Percentiles rank a stretch among this genome's conserved stretches.
phyloP scores from a whole-genome alignment of 2,888 invertebrate genomes.

The Abrostola tripartita region DNA sequence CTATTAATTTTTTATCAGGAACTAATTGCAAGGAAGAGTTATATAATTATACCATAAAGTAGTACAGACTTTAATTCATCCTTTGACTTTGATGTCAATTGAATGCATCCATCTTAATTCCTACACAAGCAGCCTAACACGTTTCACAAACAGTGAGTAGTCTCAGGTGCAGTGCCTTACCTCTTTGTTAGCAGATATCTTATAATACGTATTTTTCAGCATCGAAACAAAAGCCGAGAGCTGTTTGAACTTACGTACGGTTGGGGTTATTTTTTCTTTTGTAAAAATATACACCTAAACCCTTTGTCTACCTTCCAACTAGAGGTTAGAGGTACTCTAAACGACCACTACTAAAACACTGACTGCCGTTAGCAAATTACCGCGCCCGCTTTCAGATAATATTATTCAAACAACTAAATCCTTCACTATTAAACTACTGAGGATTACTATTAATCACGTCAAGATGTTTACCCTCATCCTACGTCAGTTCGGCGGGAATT shows the following conservation, averaged over 20 bases:
- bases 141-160: constrained; percentile 46
- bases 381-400: constrained; percentile 66
- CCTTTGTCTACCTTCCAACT: constrained; percentile 36
- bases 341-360: constrained; percentile 34
- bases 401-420: constrained; percentile 82
- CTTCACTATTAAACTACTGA: constrained; percentile 83
- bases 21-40: no score
- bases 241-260: constrained; percentile 40
- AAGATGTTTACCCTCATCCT: constrained; percentile 86
- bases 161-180: constrained; percentile 58
- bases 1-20: no score
- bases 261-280: constrained; percentile 40
- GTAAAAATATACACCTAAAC: constrained; percentile 18
- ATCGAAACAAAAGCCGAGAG: constrained; percentile 45
- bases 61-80: not conserved
- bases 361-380: constrained; percentile 65
- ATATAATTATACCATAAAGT: not conserved
- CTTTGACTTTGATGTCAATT: not conserved
- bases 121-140: constrained; percentile 17
- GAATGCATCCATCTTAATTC: not conserved
- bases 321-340: constrained; percentile 25
- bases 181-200: constrained; percentile 64
- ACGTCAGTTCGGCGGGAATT: constrained; percentile 81
- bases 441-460: constrained; percentile 86
- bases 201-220: constrained; percentile 60